phyloP scores from a whole-genome alignment of 2,797 vertebrate species.

The Cossypha polioptera region DNA sequence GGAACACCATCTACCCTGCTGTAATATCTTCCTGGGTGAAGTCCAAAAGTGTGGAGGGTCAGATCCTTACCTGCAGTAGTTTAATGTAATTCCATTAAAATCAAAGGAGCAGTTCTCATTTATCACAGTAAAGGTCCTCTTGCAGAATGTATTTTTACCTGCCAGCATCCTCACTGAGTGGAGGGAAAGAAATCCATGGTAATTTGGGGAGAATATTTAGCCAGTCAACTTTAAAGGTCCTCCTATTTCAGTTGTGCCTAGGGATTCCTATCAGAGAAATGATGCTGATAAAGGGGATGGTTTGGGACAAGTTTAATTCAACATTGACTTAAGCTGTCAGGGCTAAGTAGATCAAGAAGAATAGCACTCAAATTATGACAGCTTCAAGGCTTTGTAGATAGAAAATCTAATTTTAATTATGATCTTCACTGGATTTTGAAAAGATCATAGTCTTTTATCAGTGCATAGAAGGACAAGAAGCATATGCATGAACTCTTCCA shows the following conservation, averaged over 20 bases:
- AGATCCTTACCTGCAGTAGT: not conserved
- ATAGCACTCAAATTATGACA: not conserved
- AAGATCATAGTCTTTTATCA: not conserved
- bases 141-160: not conserved
- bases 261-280: not conserved
- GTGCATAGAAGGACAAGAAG: not conserved
- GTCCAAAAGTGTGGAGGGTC: not conserved
- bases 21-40: not conserved
- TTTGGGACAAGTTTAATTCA: not conserved
- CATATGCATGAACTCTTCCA: not conserved
- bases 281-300: not conserved
- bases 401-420: constrained; percentile 17
- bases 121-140: not conserved
- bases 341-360: constrained; percentile 17
- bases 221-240: not conserved
- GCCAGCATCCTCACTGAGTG: not conserved
- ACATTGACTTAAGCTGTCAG: not conserved
- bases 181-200: not conserved
- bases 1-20: not conserved
- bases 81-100: not conserved
- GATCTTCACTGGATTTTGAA: constrained; percentile 2
- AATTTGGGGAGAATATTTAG: not conserved
- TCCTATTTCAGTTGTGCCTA: not conserved
- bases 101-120: not conserved
- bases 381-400: not conserved